Percentiles rank a stretch among this genome's conserved stretches.
phyloP scores from a whole-genome alignment of 2,888 invertebrate species.

The Metellina segmentata region DNA sequence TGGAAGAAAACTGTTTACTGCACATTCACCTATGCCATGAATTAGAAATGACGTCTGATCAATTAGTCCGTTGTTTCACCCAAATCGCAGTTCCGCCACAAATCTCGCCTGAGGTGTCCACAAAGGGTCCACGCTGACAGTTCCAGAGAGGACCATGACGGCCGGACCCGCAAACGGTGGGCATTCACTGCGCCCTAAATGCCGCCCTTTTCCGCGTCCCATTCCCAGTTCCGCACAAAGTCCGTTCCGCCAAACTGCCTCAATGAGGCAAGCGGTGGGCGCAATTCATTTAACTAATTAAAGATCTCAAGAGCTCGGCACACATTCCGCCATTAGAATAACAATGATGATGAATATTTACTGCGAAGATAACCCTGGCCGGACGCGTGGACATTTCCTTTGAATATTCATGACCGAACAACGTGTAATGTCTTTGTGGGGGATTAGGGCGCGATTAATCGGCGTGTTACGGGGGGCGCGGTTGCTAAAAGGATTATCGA shows the following conservation, averaged over 20 bases:
- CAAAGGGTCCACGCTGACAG: background rate
- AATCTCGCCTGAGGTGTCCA: background rate
- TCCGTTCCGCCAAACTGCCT: conserved; percentile 27
- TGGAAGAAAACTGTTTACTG: too few relatives aligned
- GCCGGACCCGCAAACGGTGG: background rate
- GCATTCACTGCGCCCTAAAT: conserved; percentile 11
- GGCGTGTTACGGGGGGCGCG: conserved; percentile 52
- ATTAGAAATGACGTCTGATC: background rate
- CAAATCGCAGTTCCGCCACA: background rate
- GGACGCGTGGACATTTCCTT: conserved; percentile 48
- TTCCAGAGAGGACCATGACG: background rate
- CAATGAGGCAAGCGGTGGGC: conserved; percentile 23
- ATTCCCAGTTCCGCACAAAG: conserved; percentile 6
- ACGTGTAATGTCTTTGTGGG: conserved; percentile 71
- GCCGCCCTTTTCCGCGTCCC: conserved; percentile 24
- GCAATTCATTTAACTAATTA: conserved; percentile 73
- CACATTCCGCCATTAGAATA: conserved; percentile 71
- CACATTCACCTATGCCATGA: background rate
- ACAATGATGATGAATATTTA: conserved; percentile 73
- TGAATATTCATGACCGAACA: conserved; percentile 70
- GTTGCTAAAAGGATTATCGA: conserved; percentile 68
- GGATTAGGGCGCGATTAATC: conserved; percentile 70
- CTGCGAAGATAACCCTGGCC: conserved; percentile 38
- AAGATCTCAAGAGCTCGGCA: conserved; percentile 64
- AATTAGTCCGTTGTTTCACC: background rate